A percentile compares a stretch with the other conserved stretches of the same genome.
phyloP scores from a whole-genome alignment of 2,113 vertebrate genomes.

The Stegostoma tigrinum region DNA sequence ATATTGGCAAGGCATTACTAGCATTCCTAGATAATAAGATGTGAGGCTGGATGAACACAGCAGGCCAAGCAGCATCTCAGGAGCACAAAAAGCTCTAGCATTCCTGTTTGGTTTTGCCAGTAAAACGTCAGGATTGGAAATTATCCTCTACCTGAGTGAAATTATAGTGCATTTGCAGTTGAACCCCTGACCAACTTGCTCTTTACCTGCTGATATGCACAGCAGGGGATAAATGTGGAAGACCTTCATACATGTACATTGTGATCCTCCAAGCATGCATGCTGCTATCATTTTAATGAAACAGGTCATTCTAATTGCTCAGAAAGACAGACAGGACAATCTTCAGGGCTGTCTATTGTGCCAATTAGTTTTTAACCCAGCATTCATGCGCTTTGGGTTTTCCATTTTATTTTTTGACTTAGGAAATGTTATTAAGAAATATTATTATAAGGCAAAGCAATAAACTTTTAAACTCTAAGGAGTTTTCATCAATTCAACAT shows the following conservation, averaged over 20 bases:
- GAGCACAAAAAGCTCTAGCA: too few species aligned
- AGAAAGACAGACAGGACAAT: neutral
- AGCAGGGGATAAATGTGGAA: neutral
- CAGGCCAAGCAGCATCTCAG: too few species aligned
- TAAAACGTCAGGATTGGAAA: neutral
- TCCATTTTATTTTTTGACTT: neutral
- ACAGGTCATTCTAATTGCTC: neutral
- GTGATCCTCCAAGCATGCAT: neutral
- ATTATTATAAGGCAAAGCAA: neutral
- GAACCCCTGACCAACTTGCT: neutral
- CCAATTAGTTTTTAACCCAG: neutral
- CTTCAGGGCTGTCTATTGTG: neutral
- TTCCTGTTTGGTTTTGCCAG: neutral
- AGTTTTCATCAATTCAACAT: neutral
- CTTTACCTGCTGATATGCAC: neutral
- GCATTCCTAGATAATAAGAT: too few species aligned
- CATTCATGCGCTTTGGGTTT: neutral
- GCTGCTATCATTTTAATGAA: neutral
- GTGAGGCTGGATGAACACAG: too few species aligned
- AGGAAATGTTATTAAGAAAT: neutral
- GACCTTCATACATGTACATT: neutral
- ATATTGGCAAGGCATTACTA: too few species aligned
- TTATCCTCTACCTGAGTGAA: neutral
- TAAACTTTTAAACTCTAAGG: neutral
- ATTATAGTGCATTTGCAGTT: neutral